Conservation (phyloP, 2,113 vertebrate genomes). For the Marmota monax region DNA sequence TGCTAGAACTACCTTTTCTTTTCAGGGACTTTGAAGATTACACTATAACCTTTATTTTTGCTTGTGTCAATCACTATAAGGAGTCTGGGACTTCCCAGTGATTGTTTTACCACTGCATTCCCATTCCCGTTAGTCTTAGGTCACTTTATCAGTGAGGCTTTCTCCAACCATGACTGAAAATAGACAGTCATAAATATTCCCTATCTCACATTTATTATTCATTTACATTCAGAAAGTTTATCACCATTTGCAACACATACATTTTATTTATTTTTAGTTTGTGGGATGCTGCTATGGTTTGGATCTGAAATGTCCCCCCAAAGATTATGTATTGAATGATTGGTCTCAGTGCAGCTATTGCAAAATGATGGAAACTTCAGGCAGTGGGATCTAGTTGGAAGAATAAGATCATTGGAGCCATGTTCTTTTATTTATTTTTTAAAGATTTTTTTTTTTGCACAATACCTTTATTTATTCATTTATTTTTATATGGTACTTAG, state of each 20-base stretch:
- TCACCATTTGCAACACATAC: neutral
- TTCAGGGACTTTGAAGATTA: neutral
- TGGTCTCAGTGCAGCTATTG: neutral
- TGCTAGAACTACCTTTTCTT: neutral
- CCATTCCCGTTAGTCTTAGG: neutral
- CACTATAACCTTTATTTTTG: neutral
- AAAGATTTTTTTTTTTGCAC: too few species aligned
- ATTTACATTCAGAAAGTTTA: neutral
- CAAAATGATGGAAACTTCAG: neutral
- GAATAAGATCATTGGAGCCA: neutral
- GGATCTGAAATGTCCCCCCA: neutral
- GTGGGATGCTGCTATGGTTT: neutral
- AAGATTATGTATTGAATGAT: neutral
- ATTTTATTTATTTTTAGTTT: neutral
- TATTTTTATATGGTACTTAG: too few species aligned
- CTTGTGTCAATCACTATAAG: neutral
- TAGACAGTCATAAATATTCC: neutral
- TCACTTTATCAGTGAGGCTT: neutral
- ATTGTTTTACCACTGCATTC: neutral
- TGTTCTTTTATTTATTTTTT: too few species aligned
- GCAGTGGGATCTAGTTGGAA: neutral
- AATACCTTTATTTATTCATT: too few species aligned
- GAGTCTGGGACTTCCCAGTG: neutral
- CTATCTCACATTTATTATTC: neutral
- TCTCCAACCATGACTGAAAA: neutral